Base-by-base conservation (phyloP, 2,888 invertebrate genomes). In the Congeria kusceri region DNA sequence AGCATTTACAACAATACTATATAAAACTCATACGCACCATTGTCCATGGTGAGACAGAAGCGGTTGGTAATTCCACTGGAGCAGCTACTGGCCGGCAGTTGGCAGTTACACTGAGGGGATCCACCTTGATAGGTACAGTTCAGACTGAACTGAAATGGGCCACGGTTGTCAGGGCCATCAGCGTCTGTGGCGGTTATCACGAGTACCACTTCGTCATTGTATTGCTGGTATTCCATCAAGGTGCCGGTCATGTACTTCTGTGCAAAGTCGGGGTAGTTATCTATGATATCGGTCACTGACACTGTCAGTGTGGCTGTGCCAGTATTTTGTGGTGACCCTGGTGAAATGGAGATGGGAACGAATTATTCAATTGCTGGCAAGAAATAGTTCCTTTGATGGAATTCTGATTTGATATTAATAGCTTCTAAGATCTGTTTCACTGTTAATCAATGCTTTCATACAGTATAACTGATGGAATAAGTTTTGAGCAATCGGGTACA, bases 221-320 rank as follows among this genome's bases (percentile, higher is more conserved):
- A 75, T 11, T 53, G 20, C 27, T 47, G 4, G 32, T 76, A 64
- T 27, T 86, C 82, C 65, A 32, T 65, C 0, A 90, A 69, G n/a
- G 78, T 67, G 15, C 85, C 29, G 85, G 39, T 39, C 29, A 63
- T 73, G 62, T 23, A 98, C 49, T 86, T 79, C 23, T 87, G 67
- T 0, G 84, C 97, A 93, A 99, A 98, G 91, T 97, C 96, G 3
- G 98, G 98, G 93, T 97, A 97, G 95, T 99, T 98, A 95, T 99
- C 99, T 94, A 99, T 99, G 57, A 98, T 97, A 93, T 99, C 99
- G 77, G 97, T 95, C 76, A 99, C 95, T 91, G 96, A 95, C 94
- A 99, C 98, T 44, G 97, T 97, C 62, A 98, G 97, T 82, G 98
- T 98, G 68, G 98, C 98, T 73, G 98, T 98, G 9, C 98, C 96